These are phyloP conservation scores for Hippocampus barbouri DNA, from an alignment of 2,113 vertebrate species.

Conservation along the genomic window DNA sequence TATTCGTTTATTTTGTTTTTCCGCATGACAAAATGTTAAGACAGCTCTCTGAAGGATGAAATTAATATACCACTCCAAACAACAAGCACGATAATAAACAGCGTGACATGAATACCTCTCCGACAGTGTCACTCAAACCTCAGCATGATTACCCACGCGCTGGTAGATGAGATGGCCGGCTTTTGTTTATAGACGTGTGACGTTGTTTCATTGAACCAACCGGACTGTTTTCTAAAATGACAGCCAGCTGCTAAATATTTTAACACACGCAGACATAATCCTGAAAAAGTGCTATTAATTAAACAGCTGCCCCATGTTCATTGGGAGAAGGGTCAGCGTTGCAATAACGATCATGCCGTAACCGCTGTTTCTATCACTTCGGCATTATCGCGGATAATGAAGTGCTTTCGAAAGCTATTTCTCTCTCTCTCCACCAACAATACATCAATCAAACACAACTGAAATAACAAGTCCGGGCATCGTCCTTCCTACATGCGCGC, in stretches of 20 bases:
- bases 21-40: no score
- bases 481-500: constrained; percentile 10
- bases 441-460: constrained; percentile 24
- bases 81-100: no score
- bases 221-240: constrained; percentile 44
- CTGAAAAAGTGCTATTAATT: constrained; percentile 8
- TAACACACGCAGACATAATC: constrained; percentile 6
- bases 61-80: no score
- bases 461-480: not conserved
- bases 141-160: not conserved
- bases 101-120: not conserved
- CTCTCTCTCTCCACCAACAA: constrained; percentile 25
- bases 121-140: not conserved
- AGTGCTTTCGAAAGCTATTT: not conserved
- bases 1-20: no score
- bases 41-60: no score
- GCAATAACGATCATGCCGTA: not conserved
- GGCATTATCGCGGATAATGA: not conserved
- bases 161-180: not conserved
- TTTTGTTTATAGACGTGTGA: constrained; percentile 4
- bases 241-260: constrained; percentile 22
- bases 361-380: not conserved
- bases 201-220: constrained; percentile 13
- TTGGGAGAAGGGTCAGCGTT: not conserved
- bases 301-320: constrained; percentile 34